Evolutionary conservation across 2,113 vertebrate species (phyloP).

Genomic region (Melierax canorus): DNA sequence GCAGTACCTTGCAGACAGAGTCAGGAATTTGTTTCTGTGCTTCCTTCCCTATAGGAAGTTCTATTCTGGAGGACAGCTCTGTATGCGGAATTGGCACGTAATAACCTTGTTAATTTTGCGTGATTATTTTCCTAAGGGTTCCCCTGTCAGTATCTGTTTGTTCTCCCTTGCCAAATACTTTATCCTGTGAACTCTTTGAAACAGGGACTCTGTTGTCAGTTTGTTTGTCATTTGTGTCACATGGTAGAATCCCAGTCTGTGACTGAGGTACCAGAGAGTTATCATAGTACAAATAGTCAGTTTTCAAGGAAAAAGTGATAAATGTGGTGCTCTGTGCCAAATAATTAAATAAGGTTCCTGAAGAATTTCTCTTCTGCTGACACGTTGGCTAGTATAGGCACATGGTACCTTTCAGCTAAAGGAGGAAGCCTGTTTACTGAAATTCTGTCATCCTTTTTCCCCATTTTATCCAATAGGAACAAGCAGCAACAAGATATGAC

Average conservation of each 20-base stretch:
- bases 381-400: not conserved
- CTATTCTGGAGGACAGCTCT: not conserved
- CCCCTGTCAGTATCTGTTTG: not conserved
- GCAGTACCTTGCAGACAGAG: not conserved
- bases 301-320: not conserved
- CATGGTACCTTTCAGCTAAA: not conserved
- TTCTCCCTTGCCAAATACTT: not conserved
- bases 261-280: not conserved
- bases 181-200: not conserved
- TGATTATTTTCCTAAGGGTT: not conserved
- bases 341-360: not conserved
- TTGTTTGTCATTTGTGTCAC: not conserved
- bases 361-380: not conserved
- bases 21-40: not conserved
- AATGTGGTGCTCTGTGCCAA: not conserved
- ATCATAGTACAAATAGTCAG: not conserved
- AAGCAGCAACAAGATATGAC: not conserved
- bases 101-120: not conserved
- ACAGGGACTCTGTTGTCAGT: not conserved
- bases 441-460: not conserved
- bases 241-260: not conserved
- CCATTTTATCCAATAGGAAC: not conserved
- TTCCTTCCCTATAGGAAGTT: not conserved
- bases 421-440: not conserved
- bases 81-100: not conserved